Percentiles rank a stretch among this genome's conserved stretches.
Conservation (phyloP, 2,113 vertebrate genomes). For the Hydrolagus affinis region DNA sequence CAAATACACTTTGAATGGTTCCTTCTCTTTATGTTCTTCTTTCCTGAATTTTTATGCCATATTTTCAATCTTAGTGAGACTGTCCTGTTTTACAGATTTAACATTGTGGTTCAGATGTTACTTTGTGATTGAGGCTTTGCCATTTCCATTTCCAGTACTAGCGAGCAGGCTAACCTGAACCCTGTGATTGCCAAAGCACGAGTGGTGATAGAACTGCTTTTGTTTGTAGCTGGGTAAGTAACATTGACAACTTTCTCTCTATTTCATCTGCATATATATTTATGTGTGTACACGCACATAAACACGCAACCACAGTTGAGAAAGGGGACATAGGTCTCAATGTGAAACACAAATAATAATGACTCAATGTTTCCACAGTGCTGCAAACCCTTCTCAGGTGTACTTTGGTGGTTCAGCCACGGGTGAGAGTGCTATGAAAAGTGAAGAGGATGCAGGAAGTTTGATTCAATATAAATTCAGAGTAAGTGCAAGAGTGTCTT, state of each 20-base stretch:
- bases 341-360: neutral
- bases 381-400: slow-evolving; percentile 79
- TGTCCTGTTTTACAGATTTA: too few relatives aligned
- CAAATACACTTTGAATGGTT: too few relatives aligned
- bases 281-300: too few relatives aligned
- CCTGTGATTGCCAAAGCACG: slow-evolving; percentile 69
- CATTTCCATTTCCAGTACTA: slow-evolving; percentile 64
- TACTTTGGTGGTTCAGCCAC: slow-evolving; percentile 76
- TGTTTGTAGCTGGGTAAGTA: slow-evolving; percentile 80
- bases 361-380: slow-evolving; percentile 49
- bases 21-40: too few relatives aligned
- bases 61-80: too few relatives aligned
- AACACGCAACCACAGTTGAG: too few relatives aligned
- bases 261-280: neutral
- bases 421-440: slow-evolving; percentile 82
- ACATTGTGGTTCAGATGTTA: neutral
- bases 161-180: slow-evolving; percentile 67
- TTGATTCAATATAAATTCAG: slow-evolving; percentile 81
- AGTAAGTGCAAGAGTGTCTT: slow-evolving; percentile 54
- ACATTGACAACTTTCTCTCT: neutral
- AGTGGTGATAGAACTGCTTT: slow-evolving; percentile 79
- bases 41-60: too few relatives aligned
- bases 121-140: neutral
- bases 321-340: neutral
- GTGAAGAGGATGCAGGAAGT: slow-evolving; percentile 80